Conservation (phyloP, 2,888 invertebrate species). For the Troides helena region DNA sequence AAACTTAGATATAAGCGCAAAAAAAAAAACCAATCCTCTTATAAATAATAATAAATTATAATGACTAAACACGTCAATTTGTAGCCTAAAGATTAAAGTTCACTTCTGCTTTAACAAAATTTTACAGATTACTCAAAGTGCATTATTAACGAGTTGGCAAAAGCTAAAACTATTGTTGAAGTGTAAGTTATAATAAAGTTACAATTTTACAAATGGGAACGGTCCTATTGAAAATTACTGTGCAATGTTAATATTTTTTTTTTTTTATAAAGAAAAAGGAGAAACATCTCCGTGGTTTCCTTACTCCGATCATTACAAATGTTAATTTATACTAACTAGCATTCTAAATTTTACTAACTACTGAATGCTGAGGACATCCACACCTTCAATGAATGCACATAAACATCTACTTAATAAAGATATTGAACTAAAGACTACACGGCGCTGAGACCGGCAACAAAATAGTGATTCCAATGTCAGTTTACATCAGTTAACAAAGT, state of each 20-base stretch:
- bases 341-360: slow-evolving; percentile 80
- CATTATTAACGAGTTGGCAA: slow-evolving; percentile 64
- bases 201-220: slow-evolving; percentile 14
- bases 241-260: slow-evolving; percentile 9
- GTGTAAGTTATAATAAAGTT: slow-evolving; percentile 13
- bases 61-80: background rate
- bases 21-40: background rate
- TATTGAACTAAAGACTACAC: slow-evolving; percentile 71
- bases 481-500: slow-evolving; percentile 21
- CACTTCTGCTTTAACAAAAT: slow-evolving; percentile 1
- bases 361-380: slow-evolving; percentile 72
- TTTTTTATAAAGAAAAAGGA: slow-evolving; percentile 19
- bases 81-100: background rate
- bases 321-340: slow-evolving; percentile 78
- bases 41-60: slow-evolving; percentile 6
- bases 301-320: slow-evolving; percentile 54
- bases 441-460: slow-evolving; percentile 65
- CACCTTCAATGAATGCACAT: slow-evolving; percentile 66
- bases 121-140: slow-evolving; percentile 52
- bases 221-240: slow-evolving; percentile 22
- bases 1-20: slow-evolving; percentile 13
- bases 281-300: slow-evolving; percentile 38
- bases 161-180: slow-evolving; percentile 36
- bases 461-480: slow-evolving; percentile 53
- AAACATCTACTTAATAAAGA: slow-evolving; percentile 73